phyloP scores from a whole-genome alignment of 2,797 vertebrate genomes.

The Scleropages formosus region DNA sequence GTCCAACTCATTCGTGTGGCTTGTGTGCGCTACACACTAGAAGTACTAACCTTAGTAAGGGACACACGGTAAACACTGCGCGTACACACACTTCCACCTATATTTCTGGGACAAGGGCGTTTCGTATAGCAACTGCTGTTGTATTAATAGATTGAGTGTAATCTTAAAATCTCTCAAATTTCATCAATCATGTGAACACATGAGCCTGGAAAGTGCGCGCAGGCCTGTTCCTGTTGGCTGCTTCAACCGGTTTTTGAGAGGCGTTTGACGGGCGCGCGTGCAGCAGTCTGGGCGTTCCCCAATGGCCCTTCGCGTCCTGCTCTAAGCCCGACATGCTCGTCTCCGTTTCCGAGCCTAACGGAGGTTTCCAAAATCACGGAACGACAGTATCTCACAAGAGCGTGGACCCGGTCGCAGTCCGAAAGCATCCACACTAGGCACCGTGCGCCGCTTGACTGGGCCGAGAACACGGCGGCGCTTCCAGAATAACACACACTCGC shows the following conservation, averaged over 20 bases:
- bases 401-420: slow-evolving; percentile 45
- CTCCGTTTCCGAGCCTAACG: slow-evolving; percentile 29
- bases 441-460: slow-evolving; percentile 49
- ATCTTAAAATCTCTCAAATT: neutral
- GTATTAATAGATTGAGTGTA: neutral
- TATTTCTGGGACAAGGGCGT: too few relatives aligned
- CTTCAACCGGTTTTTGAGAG: slow-evolving; percentile 11
- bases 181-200: neutral
- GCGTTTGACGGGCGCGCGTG: slow-evolving; percentile 22
- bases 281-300: slow-evolving; percentile 11
- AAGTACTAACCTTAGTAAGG: too few relatives aligned
- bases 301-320: slow-evolving; percentile 24
- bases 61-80: too few relatives aligned
- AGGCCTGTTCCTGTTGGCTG: neutral
- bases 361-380: too few relatives aligned
- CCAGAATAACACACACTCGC: slow-evolving; percentile 56
- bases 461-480: slow-evolving; percentile 44
- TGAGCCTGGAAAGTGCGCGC: neutral
- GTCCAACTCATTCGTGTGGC: too few relatives aligned
- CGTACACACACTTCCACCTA: too few relatives aligned
- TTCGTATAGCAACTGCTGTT: too few relatives aligned
- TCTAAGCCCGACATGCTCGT: slow-evolving; percentile 28
- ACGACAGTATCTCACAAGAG: slow-evolving; percentile 46
- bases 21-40: too few relatives aligned
- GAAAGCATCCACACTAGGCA: slow-evolving; percentile 52